phyloP scores from a whole-genome alignment of 2,113 vertebrate species.

The Microcebus murinus region DNA sequence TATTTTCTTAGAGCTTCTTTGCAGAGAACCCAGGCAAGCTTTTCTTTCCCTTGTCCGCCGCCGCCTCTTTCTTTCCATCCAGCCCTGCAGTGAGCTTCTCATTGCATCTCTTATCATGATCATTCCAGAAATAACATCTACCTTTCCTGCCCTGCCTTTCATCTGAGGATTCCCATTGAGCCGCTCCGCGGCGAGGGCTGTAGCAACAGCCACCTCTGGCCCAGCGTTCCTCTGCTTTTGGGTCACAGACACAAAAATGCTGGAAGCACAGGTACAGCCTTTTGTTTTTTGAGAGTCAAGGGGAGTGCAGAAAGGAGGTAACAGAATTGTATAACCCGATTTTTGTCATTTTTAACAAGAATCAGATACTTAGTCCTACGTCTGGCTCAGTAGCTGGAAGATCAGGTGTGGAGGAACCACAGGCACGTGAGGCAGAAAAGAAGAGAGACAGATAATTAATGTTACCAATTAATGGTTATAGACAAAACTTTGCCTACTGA shows the following conservation, averaged over 20 bases:
- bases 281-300: not conserved
- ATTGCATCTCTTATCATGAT: not conserved
- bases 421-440: not conserved
- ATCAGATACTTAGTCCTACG: not conserved
- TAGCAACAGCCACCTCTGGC: not conserved
- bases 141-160: not conserved
- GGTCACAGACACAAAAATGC: conserved; percentile 27
- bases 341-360: not conserved
- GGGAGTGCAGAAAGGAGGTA: not conserved
- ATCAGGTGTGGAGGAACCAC: not conserved
- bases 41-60: conserved; percentile 37
- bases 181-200: not conserved
- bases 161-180: not conserved
- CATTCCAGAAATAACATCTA: conserved; percentile 67
- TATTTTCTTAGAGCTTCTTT: conserved; percentile 23
- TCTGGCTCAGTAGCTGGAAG: not conserved
- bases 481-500: not conserved
- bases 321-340: not conserved
- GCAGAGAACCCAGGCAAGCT: not conserved
- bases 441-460: not conserved
- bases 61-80: not conserved
- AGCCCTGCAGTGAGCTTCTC: not conserved
- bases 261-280: not conserved
- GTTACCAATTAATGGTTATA: not conserved
- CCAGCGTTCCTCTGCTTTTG: not conserved